Base-by-base conservation (phyloP, 2,888 invertebrate species). In the Mythimna pallens region DNA sequence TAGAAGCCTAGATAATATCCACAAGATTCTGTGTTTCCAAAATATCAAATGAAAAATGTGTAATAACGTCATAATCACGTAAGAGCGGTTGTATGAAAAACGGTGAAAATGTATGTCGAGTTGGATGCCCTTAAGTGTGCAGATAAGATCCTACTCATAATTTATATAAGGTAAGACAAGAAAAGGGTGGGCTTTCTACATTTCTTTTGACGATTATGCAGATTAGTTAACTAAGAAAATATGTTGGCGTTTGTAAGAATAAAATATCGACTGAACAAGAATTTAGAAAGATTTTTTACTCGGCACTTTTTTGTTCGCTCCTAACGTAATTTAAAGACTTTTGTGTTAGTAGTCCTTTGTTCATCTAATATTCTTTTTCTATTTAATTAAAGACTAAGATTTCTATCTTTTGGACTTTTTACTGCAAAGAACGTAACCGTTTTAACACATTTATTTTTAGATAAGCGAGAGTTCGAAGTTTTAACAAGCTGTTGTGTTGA, bases 301-400 rank as follows among this genome's bases (percentile, higher is more conserved):
- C 20, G 36, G 69, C 14, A 58, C 36, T 54, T 54, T 58, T 73
- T 54, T 47, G 40, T 54, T 59, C 20, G 9, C 25, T 8, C 17
- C 40, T n/a, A 59, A 47, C n/a, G 4, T 58, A 63, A 63, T 59
- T 43, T 30, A 17, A 36, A 73, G 36, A 55, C 12, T 36, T 47
- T 54, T 59, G 52, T 58, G 8, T 36, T 17, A 36, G 17, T 30
- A 36, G 52, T 40, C n/a, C 0, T 54, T 25, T 6, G 30, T 36
- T 40, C 63, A n/a, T 77, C 36, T 50, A 50, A 36, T 47, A 22
- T 59, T 20, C 52, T 14, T 47, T 22, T 8, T 47, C 0, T 40
- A 30, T 59, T 61, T 61, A 36, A 64, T 34, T 63, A 10, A 64
- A 20, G 12, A 50, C n/a, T n/a, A 74, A 58, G 2, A 25, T 62